Evolutionary conservation across 1,140 invertebrate species (phyloP).

Genomic region (Atta texana): DNA sequence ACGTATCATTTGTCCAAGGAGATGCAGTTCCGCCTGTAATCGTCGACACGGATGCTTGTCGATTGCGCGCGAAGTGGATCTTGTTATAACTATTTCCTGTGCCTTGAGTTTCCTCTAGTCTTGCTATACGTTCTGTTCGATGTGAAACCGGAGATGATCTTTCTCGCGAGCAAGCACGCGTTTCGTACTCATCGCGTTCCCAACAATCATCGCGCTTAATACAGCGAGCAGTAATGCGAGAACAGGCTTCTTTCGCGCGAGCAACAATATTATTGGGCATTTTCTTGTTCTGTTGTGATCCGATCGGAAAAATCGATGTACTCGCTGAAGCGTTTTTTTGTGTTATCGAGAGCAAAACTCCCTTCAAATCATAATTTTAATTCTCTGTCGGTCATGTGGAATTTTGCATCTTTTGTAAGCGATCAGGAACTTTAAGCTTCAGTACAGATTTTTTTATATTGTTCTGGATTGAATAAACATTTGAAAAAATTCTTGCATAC

Average conservation of each 20-base stretch:
- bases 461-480: no score
- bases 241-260: slow-evolving; percentile 45
- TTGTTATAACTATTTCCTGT: slow-evolving; percentile 54
- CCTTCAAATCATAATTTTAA: not conserved
- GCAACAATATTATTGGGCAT: slow-evolving; percentile 14
- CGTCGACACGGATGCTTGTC: slow-evolving; percentile 30
- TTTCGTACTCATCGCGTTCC: slow-evolving; percentile 33
- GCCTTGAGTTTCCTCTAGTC: slow-evolving; percentile 33
- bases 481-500: no score
- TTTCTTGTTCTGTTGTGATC: not conserved
- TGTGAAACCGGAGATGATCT: slow-evolving; percentile 51
- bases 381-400: no score
- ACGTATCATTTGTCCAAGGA: slow-evolving; percentile 39
- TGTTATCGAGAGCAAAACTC: not conserved
- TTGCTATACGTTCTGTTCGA: not conserved
- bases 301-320: slow-evolving; percentile 9
- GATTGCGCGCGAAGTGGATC: slow-evolving; percentile 24
- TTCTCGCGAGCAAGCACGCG: slow-evolving; percentile 45
- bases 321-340: slow-evolving; percentile 15
- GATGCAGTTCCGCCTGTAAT: slow-evolving; percentile 10
- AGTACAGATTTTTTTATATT: no score
- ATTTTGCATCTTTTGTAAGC: no score
- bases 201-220: slow-evolving; percentile 61
- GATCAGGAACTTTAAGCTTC: no score
- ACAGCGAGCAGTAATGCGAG: slow-evolving; percentile 42